Conservation (phyloP, 2,888 invertebrate genomes). For the Cecidostiba fungosa region DNA sequence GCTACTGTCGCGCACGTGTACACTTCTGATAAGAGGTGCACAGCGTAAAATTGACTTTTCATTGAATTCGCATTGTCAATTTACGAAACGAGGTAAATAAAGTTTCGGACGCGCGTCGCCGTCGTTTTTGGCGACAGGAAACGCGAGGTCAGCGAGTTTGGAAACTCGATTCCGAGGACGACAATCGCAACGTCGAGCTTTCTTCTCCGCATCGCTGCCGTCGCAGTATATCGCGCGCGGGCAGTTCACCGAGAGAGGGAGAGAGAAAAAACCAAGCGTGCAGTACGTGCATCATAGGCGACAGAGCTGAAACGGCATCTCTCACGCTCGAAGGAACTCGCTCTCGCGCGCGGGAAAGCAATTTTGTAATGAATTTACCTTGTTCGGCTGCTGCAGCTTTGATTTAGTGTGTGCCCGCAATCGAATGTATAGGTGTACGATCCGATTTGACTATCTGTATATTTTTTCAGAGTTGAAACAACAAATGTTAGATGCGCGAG, state of each 20-base stretch:
- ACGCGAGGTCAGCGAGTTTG: constrained; percentile 62
- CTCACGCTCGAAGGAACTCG: constrained; percentile 7
- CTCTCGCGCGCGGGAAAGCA: neutral
- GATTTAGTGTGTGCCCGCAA: neutral
- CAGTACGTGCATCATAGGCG: neutral
- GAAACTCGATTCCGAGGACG: constrained; percentile 53
- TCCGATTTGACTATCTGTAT: no score
- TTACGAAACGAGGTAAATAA: neutral
- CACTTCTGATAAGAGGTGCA: neutral
- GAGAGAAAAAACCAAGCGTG: neutral
- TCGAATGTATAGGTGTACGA: no score
- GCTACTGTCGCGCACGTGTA: neutral
- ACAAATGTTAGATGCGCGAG: no score
- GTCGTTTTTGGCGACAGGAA: constrained; percentile 49
- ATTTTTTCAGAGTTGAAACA: no score
- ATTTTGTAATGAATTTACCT: neutral
- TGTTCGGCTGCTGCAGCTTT: neutral
- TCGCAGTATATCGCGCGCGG: neutral
- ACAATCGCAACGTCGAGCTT: constrained; percentile 23
- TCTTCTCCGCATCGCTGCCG: constrained; percentile 4
- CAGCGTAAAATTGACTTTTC: neutral
- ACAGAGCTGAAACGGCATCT: constrained; percentile 5
- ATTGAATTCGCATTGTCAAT: neutral
- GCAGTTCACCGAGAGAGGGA: neutral
- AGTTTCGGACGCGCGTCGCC: neutral